Evolutionary conservation across 2,888 invertebrate species (phyloP), one percentile per base, ranked within the genome.

Genomic region (Eristalinus sepulchralis): DNA sequence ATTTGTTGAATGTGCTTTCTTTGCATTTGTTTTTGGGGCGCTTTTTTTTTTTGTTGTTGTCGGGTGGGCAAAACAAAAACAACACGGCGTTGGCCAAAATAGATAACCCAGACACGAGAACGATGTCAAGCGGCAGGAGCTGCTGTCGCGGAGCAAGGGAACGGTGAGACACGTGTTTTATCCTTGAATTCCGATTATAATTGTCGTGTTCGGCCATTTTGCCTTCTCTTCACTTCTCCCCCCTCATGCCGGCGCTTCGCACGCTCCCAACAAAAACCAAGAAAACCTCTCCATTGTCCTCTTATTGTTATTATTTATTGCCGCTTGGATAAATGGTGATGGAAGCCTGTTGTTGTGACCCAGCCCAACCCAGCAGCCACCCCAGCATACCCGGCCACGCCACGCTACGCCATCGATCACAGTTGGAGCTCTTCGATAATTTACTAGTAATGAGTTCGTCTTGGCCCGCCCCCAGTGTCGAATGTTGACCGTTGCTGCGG

Each of bases 1-100:
- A 84, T 81, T 84, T 84, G 81, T 84, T 84, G 84, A 84, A 81
- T 81, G 81, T 76, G n/a, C n/a, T 84, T 68, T 81, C 63, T 81
- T 84, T 80, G 80, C 66, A 76, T 84, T 78, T 79, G 63, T 70
- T 34, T 83, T n/a, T n/a, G n/a, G n/a, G n/a, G n/a, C 8, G 8
- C 10, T 34, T 34, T 34, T 34, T 34, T 34, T 34, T 34, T 31
- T 31, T 31, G 2, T 31, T 31, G 31, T 78, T 73, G 39, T 64
- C 59, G 62, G 71, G 11, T 79, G 64, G 68, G 0, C 4, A n/a
- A 5, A 22, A 67, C 62, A 66, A 62, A 63, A 77, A 71, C 36
- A 71, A 59, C 36, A 76, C 36, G 76, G 27, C 9, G 27, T 70
- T 53, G 57, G 47, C 39, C 22, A 27, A 66, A 83, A 79, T 79